phyloP scores from a whole-genome alignment of 2,888 invertebrate species.

The Noctua janthina region DNA sequence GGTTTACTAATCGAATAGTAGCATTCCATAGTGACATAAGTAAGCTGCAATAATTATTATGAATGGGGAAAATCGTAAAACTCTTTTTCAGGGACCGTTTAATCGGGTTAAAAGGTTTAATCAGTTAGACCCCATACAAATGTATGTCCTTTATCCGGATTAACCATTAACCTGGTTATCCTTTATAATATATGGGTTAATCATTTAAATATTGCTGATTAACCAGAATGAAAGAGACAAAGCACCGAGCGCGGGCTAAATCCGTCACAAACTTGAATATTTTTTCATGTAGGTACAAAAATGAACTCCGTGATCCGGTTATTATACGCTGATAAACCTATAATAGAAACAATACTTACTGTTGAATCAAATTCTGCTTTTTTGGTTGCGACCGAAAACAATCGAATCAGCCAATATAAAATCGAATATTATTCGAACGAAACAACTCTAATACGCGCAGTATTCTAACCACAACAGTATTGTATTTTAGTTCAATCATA shows the following conservation, averaged over 20 bases:
- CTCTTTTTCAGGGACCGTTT: background rate
- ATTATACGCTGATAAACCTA: background rate
- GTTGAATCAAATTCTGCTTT: background rate
- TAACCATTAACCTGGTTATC: background rate
- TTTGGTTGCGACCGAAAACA: background rate
- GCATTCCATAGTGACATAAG: background rate
- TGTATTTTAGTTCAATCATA: conserved; percentile 12
- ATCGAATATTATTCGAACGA: conserved; percentile 37
- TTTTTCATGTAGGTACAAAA: no score
- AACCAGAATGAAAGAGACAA: background rate
- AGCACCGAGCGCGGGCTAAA: background rate
- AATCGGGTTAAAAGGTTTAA: background rate
- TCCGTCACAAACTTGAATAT: background rate
- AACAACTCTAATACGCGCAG: background rate
- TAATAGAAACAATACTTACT: background rate
- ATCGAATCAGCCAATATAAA: conserved; percentile 6
- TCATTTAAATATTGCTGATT: background rate
- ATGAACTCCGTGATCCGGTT: no score
- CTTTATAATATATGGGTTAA: background rate
- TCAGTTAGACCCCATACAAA: background rate
- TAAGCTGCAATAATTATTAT: background rate
- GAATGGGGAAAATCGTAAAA: background rate
- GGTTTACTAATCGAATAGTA: background rate
- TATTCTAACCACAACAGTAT: conserved; percentile 33
- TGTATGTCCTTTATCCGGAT: background rate